Evolutionary conservation across 53 echinoderm and acorn worm genomes (phyloP).

Genomic region (Astropecten irregularis): DNA sequence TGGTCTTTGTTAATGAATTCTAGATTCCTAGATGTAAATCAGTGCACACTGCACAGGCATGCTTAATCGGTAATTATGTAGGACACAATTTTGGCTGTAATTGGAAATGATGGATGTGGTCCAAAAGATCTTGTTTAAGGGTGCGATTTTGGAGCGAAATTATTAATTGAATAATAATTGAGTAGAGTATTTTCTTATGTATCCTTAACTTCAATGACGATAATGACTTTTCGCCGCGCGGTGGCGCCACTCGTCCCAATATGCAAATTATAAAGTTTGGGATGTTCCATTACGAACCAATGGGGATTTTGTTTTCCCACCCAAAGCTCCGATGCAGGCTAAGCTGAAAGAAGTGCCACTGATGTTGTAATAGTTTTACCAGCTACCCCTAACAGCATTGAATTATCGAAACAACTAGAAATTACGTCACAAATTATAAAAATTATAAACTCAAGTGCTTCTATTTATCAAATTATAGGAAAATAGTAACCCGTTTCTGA

Average conservation of each 20-base stretch:
- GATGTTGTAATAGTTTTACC: not conserved
- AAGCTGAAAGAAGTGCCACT: not conserved
- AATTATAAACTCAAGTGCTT: not conserved
- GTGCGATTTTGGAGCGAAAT: no score
- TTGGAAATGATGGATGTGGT: no score
- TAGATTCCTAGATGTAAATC: no score
- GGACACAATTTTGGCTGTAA: no score
- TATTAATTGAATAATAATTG: no score
- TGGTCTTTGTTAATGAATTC: no score
- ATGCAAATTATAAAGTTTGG: constrained; percentile 52
- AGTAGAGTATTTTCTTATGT: no score
- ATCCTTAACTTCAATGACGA: no score
- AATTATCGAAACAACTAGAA: not conserved
- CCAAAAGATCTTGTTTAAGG: no score
- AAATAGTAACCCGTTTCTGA: not conserved
- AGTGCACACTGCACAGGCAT: no score
- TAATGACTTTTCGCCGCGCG: not conserved
- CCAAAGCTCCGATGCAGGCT: not conserved
- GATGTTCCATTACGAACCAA: not conserved
- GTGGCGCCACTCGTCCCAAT: not conserved
- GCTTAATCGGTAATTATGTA: no score
- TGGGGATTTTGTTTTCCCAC: not conserved
- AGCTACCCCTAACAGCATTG: not conserved
- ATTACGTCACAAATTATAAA: not conserved
- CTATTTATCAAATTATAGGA: not conserved